Conservation (phyloP, 30 jellyfish, hydroid and myxozoan genomes). For the Hydractinia echinata region DNA sequence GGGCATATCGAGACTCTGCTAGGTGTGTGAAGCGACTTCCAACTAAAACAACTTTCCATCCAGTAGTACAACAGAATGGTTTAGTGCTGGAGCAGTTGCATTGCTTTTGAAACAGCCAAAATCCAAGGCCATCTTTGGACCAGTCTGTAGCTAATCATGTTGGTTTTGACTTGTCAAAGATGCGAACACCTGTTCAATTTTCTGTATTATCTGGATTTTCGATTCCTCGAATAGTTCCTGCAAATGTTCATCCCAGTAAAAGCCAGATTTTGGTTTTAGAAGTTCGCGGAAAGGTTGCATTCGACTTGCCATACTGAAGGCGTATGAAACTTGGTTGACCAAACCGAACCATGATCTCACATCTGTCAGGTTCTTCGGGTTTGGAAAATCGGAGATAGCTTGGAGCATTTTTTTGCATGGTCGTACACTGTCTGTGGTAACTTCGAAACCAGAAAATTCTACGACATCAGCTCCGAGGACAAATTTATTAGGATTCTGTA, state of each 20-base stretch:
- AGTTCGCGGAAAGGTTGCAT: background rate
- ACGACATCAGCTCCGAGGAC: background rate
- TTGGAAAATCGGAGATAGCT: background rate
- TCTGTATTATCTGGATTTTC: background rate
- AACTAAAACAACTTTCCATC: constrained; percentile 15
- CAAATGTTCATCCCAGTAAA: background rate
- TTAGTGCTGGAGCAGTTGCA: constrained; percentile 6
- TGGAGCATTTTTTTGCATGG: background rate
- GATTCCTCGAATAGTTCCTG: constrained; percentile 24
- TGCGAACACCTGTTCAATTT: constrained; percentile 26
- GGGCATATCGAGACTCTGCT: constrained; percentile 37
- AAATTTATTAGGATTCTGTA: background rate
- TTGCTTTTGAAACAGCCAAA: constrained; percentile 33
- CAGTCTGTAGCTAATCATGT: constrained; percentile 28
- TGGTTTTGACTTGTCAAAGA: constrained; percentile 24
- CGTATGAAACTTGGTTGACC: background rate
- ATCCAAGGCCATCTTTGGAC: constrained; percentile 28
- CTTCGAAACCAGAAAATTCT: constrained; percentile 9
- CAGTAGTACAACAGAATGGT: constrained; percentile 27
- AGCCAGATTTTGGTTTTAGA: background rate
- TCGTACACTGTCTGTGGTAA: background rate
- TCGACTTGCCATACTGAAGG: background rate
- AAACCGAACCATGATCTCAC: background rate
- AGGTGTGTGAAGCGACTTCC: constrained; percentile 33
- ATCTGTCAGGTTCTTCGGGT: background rate